These are phyloP conservation scores for Pseudonaja textilis DNA, from an alignment of 2,113 vertebrate genomes.

Conservation along the genomic window DNA sequence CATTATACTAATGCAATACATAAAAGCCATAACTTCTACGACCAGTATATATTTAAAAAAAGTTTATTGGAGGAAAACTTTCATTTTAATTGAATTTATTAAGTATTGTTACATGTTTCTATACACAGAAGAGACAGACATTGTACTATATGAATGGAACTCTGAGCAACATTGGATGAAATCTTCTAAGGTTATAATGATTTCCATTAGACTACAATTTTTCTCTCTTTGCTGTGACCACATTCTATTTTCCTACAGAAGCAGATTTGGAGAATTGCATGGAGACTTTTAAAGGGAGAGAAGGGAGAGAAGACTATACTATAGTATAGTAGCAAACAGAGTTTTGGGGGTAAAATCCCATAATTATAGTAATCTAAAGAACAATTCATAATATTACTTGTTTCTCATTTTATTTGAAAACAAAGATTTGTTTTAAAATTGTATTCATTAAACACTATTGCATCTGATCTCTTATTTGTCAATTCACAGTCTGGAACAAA, in stretches of 20 bases:
- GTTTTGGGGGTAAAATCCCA: neutral
- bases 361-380: neutral
- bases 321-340: neutral
- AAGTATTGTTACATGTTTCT: neutral
- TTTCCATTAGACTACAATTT: neutral
- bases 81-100: neutral
- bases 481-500: constrained; percentile 34
- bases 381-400: neutral
- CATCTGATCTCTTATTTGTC: constrained; percentile 16
- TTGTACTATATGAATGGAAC: neutral
- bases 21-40: neutral
- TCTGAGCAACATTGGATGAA: neutral
- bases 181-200: neutral
- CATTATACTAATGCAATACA: neutral
- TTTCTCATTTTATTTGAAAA: neutral
- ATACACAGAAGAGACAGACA: neutral
- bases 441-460: constrained; percentile 3
- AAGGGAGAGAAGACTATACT: neutral
- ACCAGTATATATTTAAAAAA: neutral
- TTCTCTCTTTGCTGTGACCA: neutral
- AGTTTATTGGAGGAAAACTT: neutral
- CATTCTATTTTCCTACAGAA: neutral
- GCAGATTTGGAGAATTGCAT: neutral
- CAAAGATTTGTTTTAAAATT: neutral
- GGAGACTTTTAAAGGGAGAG: neutral